Base-by-base conservation (phyloP, 2,888 invertebrate species). In the Phortica okadai region DNA sequence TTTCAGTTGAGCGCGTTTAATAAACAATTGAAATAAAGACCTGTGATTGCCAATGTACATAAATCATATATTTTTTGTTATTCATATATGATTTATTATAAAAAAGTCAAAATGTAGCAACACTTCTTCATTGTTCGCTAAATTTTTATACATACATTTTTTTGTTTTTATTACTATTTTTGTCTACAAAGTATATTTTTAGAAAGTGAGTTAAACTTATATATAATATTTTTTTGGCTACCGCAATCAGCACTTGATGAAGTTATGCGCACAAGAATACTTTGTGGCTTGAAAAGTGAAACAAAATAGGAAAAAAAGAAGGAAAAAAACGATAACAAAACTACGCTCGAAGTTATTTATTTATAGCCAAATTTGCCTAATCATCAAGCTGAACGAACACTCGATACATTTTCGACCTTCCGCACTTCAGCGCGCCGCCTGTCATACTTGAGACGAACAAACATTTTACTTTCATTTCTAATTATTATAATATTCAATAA, bases 391-490 rank as follows among this genome's bases (percentile, higher is more conserved):
- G 50, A 3, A 5, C 50, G 50, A 50, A 50, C 25, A 62, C 21
- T 62, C 4, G 16, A 16, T 25, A 62, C 62, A 25, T 62, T n/a
- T 62, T 62, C 33, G 21, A 62, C 62, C 62, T 16, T 25, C 62
- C 25, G n/a, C 21, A 50, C 44, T 44, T 67, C 42, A 42, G 42
- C 44, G 41, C 67, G 6, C n/a, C 69, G 58, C 70, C 54, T 56
- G 74, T 74, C 67, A 56, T 58, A 45, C 81, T 81, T 81, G 80
- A 86, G 78, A 83, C 82, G 67, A 62, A 62, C 62, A 74, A 75
- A 81, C 62, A 75, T 81, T 87, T 87, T 88, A 86, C 86, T 86
- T 86, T 86, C 86, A 87, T 88, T 86, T 86, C 83, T 80, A 83
- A 86, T 83, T 87, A 87, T 86, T 81, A 79, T 81, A 84, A 82